Conservation (phyloP, 2,113 vertebrate genomes). For the Oreochromis tanganicae region DNA sequence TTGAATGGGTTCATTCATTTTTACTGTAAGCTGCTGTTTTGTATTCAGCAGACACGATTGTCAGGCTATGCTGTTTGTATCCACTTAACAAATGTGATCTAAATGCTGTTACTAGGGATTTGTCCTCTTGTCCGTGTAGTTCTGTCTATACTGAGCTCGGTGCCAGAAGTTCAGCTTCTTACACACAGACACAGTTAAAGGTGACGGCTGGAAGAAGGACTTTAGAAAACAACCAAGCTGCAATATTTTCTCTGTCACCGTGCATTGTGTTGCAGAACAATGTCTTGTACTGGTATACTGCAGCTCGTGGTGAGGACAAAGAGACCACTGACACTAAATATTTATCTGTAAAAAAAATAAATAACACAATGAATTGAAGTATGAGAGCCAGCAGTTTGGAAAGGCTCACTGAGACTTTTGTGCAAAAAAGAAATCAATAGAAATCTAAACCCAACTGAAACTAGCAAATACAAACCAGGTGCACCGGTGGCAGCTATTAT, state of each 20-base stretch:
- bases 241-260: neutral
- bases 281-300: neutral
- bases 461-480: neutral
- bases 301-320: neutral
- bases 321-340: neutral
- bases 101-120: neutral
- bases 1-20: slow-evolving; percentile 5
- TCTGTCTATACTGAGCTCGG: neutral
- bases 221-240: neutral
- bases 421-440: neutral
- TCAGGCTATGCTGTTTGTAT: neutral
- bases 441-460: neutral
- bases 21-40: neutral
- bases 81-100: slow-evolving; percentile 1
- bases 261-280: neutral
- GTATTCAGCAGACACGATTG: neutral
- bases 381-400: neutral
- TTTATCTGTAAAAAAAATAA: neutral
- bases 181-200: neutral
- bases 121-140: neutral
- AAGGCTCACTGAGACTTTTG: neutral
- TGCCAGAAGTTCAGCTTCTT: neutral
- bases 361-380: neutral
- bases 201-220: neutral
- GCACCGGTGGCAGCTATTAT: neutral